These are phyloP conservation scores for Zoanthus sociatus DNA, from an alignment of 92 coral and sea anemone species.

Conservation along the genomic window DNA sequence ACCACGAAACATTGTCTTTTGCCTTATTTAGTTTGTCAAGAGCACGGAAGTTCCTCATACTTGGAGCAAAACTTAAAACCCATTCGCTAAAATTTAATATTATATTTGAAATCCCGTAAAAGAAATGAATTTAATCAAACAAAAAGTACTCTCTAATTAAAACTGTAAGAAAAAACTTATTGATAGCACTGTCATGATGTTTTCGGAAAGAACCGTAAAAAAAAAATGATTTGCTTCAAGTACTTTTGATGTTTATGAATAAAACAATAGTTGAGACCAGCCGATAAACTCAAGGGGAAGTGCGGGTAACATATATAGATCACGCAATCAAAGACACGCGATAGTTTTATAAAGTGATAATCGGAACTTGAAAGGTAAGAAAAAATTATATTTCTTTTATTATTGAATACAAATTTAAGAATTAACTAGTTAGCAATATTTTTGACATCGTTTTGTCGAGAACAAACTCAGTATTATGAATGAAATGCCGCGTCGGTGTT, in stretches of 20 bases:
- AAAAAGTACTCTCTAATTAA: not conserved
- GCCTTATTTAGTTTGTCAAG: not conserved
- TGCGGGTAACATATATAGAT: not conserved
- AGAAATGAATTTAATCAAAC: not conserved
- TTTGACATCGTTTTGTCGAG: too few relatives aligned
- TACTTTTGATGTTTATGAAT: slow-evolving; percentile 32
- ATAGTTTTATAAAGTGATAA: not conserved
- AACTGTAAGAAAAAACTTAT: not conserved
- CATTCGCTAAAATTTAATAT: not conserved
- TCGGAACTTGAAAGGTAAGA: not conserved
- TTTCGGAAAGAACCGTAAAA: slow-evolving; percentile 30
- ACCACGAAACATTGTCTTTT: slow-evolving; percentile 4
- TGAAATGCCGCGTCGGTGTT: too few relatives aligned
- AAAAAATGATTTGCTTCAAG: slow-evolving; percentile 37
- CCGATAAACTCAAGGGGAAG: slow-evolving; percentile 26
- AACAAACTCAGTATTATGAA: too few relatives aligned
- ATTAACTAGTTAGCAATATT: too few relatives aligned
- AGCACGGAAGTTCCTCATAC: slow-evolving; percentile 10
- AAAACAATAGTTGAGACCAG: slow-evolving; percentile 13
- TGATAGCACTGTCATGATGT: slow-evolving; percentile 30
- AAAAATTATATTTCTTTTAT: not conserved
- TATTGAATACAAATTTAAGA: too few relatives aligned
- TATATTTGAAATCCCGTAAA: not conserved
- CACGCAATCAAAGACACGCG: slow-evolving; percentile 43
- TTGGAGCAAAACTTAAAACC: not conserved